Base-by-base conservation (phyloP, 2,797 vertebrate species). In the Arctocebus calabarensis region DNA sequence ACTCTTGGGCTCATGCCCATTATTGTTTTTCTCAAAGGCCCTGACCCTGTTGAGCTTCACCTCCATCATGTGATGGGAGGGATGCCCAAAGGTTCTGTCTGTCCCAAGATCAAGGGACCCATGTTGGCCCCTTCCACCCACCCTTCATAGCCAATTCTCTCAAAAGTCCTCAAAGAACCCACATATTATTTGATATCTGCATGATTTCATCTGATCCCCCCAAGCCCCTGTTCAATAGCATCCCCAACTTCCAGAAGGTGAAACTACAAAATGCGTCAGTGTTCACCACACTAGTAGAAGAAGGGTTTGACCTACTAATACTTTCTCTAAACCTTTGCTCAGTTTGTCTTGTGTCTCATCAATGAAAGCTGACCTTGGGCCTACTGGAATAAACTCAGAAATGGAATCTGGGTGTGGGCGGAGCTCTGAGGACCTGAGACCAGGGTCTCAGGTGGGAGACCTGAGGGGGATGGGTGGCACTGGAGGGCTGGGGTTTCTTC, bases 151-250 rank as follows among this genome's bases (percentile, higher is more conserved):
- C 43, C 64, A 45, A 11, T 84, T 90, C 79, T 86, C 23, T 83
- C 71, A 74, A 92, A 92, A 92, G 29, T 59, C 40, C 27, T 52
- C 68, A 22, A 61, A 95, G 78, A 92, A 73, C 6, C 14, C n/a
- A 90, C 25, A 16, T 12, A 55, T 5, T 45, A 29, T 73, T 78
- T 86, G 73, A 27, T 57, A 3, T 34, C 25, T 12, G 37, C 17
- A 48, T 48, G 19, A 34, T 70, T 84, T 90, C 64, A 77, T 29
- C 57, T 37, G 29, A 61, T 55, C n/a, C 66, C 77, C 64, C 57
- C 19, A 68, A 48, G 64, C 79, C 17, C n/a, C 43, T 40, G 8
- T 75, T 90, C 85, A 57, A 74, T 23, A 74, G 48, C 37, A 57
- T 40, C 22, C 48, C 52, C 43, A 22, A 37, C 6, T 59, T 85